phyloP scores from a whole-genome alignment of 2,797 vertebrate genomes.

The Aplochiton taeniatus region DNA sequence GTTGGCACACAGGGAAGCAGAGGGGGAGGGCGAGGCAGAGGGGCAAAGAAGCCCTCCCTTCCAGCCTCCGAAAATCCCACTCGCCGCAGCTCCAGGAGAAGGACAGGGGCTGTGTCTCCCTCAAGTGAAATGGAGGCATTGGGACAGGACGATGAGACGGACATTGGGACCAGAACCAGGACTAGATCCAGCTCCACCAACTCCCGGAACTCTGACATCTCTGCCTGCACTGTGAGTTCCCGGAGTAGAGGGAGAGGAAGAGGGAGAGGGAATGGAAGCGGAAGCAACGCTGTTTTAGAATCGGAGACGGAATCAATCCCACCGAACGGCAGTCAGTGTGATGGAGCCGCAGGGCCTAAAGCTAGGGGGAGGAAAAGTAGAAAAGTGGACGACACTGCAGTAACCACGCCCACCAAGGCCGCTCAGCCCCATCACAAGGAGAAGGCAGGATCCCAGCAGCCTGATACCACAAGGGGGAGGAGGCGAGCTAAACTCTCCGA shows the following conservation, averaged over 20 bases:
- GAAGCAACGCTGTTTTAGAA: constrained; percentile 17
- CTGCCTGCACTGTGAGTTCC: constrained; percentile 36
- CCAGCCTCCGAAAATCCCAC: background rate
- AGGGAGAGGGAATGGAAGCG: constrained; percentile 52
- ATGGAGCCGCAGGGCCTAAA: constrained; percentile 18
- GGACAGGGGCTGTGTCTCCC: constrained; percentile 31
- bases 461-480: constrained; percentile 53
- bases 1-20: constrained; percentile 27
- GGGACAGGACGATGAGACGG: constrained; percentile 4
- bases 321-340: constrained; percentile 13
- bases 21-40: constrained; percentile 50
- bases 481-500: constrained; percentile 16
- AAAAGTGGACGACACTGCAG: constrained; percentile 19
- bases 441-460: constrained; percentile 17
- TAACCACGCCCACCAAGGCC: background rate
- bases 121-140: constrained; percentile 14
- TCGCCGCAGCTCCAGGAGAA: constrained; percentile 48
- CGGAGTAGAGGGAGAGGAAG: constrained; percentile 55
- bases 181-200: constrained; percentile 49
- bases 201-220: constrained; percentile 46
- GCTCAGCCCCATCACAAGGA: constrained; percentile 12
- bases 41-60: constrained; percentile 27
- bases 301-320: background rate
- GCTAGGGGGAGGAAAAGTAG: constrained; percentile 40
- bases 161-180: constrained; percentile 5